Evolutionary conservation across 2,888 invertebrate species (phyloP).

Genomic region (Anarsia innoxiella): DNA sequence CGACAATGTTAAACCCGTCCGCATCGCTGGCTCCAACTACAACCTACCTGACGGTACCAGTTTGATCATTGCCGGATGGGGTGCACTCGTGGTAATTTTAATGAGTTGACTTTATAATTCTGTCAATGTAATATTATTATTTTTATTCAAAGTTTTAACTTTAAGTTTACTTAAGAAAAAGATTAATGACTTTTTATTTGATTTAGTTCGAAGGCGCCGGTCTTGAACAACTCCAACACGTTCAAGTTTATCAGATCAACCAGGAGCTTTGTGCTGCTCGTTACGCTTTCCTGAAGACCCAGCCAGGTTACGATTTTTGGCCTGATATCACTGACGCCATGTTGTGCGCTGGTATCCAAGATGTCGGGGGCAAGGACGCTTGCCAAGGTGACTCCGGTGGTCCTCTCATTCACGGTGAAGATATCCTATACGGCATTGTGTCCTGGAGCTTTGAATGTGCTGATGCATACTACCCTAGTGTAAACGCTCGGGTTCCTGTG

Average conservation of each 20-base stretch:
- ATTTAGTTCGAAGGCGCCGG: conserved; percentile 17
- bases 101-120: no score
- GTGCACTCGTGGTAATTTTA: conserved; percentile 32
- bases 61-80: conserved; percentile 47
- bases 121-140: no score
- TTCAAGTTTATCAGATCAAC: conserved; percentile 32
- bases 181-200: no score
- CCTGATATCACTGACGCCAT: conserved; percentile 35
- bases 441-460: conserved; percentile 69
- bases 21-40: conserved; percentile 26
- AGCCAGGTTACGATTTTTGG: conserved; percentile 22
- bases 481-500: conserved; percentile 56
- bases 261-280: conserved; percentile 31
- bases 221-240: conserved; percentile 25
- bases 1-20: conserved; percentile 18
- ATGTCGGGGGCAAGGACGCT: conserved; percentile 40
- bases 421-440: conserved; percentile 54
- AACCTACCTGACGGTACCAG: conserved; percentile 26
- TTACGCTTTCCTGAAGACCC: conserved; percentile 28
- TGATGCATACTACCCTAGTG: conserved; percentile 58
- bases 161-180: no score
- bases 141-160: no score
- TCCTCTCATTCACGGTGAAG: conserved; percentile 48
- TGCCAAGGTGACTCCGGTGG: conserved; percentile 72
- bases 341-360: conserved; percentile 40